Base-by-base conservation (phyloP, 2,888 invertebrate genomes). In the Amphiduros pacificus region DNA sequence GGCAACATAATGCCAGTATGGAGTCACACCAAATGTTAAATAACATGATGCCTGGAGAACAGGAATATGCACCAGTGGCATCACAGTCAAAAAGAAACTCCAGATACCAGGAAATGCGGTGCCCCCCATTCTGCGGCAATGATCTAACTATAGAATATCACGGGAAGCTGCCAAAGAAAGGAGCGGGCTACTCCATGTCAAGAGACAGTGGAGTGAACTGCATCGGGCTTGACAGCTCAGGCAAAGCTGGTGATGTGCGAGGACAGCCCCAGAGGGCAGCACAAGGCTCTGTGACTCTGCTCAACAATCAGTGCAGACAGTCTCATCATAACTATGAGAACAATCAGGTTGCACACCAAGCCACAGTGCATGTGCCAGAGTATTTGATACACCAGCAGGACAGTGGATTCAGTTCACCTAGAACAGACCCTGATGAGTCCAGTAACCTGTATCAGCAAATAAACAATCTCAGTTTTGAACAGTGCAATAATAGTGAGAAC, bases 171-270 rank as follows among this genome's bases (percentile, higher is more conserved):
- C 75, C 75, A 1, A 72, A 71, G 44, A 77, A 75, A 68, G 68
- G 73, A 54, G 70, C 74, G 6, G 49, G 65, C n/a, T 63, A 69
- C 27, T 73, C 73, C 9, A 66, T 67, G 51, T 79, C 78, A 5
- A 63, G 74, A 3, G 77, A 77, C 59, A 79, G 77, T 66, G 80
- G 80, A 14, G 80, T 80, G 1, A 80, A 80, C 68, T 78, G 77
- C 68, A 65, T 78, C 2, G 80, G 77, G 3, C 62, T 77, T 2
- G 55, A 31, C 28, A 31, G 49, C 41, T 26, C 32, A 28, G 26
- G 14, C 2, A n/a, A 11, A 27, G 51, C 28, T 2, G 50, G 20
- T 26, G 29, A 27, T 27, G 56, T 28, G 49, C 20, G 5, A 17
- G 48, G 20, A 28, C 17, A 6, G 27, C 55, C 9, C 11, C 11